phyloP scores from a whole-genome alignment of 2,113 vertebrate species.

The Urocitellus parryii region DNA sequence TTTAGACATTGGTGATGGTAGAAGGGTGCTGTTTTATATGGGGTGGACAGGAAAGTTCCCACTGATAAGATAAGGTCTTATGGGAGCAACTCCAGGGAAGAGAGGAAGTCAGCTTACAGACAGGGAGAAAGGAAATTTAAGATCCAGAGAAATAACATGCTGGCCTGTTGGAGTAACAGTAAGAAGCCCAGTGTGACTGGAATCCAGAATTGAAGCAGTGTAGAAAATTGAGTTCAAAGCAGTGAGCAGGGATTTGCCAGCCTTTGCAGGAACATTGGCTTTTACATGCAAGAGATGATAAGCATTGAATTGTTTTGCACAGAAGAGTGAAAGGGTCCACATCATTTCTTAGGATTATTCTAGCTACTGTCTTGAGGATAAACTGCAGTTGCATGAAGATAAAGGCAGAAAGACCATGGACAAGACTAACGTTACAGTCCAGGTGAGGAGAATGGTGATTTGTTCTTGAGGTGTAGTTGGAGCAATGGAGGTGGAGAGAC shows the following conservation, averaged over 20 bases:
- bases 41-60: background rate
- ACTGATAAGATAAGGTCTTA: background rate
- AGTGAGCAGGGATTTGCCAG: accelerated
- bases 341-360: background rate
- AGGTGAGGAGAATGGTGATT: background rate
- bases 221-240: background rate
- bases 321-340: background rate
- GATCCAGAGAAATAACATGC: background rate
- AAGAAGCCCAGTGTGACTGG: background rate
- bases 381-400: background rate
- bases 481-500: background rate
- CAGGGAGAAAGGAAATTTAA: background rate
- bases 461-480: too few relatives aligned
- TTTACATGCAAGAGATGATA: background rate
- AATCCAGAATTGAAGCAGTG: background rate
- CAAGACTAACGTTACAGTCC: background rate
- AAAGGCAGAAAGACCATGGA: background rate
- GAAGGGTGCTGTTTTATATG: background rate
- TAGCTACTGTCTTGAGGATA: background rate
- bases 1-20: background rate
- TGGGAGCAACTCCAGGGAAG: background rate
- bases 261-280: background rate
- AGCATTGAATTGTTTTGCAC: background rate
- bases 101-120: background rate
- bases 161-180: background rate